A percentile compares a stretch with the other conserved stretches of the same genome.
Evolutionary conservation across 2,888 invertebrate genomes (phyloP).

Genomic region (Lapara coniferarum): DNA sequence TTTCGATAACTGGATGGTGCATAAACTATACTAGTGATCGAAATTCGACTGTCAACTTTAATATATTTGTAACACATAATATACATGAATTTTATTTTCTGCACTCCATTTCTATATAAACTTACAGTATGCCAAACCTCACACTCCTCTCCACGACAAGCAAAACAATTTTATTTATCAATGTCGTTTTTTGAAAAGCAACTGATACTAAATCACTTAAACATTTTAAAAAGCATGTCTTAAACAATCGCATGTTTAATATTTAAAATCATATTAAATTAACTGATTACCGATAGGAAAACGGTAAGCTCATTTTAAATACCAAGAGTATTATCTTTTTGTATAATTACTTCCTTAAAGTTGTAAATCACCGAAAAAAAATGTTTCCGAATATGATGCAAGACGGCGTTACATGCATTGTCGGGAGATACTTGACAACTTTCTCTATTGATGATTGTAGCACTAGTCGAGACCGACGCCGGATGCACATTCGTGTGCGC

Average conservation of each 20-base stretch:
- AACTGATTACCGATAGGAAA: not conserved
- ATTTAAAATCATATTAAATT: slow-evolving; percentile 5
- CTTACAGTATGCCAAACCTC: too few species aligned
- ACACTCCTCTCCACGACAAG: too few species aligned
- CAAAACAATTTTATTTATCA: too few species aligned
- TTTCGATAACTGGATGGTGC: too few species aligned
- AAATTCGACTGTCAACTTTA: too few species aligned
- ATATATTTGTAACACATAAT: too few species aligned
- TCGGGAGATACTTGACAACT: slow-evolving; percentile 51
- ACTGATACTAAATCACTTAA: not conserved
- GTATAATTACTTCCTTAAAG: slow-evolving; percentile 43
- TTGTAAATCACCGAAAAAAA: slow-evolving; percentile 38
- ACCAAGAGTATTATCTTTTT: slow-evolving; percentile 34
- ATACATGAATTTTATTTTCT: too few species aligned
- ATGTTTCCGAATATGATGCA: slow-evolving; percentile 42
- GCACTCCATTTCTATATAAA: too few species aligned
- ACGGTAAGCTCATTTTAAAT: slow-evolving; percentile 27
- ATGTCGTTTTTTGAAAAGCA: too few species aligned
- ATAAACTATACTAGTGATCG: too few species aligned
- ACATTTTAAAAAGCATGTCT: not conserved
- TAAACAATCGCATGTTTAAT: not conserved
- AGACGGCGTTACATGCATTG: slow-evolving; percentile 42
- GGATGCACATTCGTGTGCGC: slow-evolving; percentile 48
- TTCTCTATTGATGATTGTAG: slow-evolving; percentile 45
- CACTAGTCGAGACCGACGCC: slow-evolving; percentile 40